These are phyloP conservation scores for Grammomys dolichurus DNA, from an alignment of 2,113 vertebrate species.

Conservation along the genomic window DNA sequence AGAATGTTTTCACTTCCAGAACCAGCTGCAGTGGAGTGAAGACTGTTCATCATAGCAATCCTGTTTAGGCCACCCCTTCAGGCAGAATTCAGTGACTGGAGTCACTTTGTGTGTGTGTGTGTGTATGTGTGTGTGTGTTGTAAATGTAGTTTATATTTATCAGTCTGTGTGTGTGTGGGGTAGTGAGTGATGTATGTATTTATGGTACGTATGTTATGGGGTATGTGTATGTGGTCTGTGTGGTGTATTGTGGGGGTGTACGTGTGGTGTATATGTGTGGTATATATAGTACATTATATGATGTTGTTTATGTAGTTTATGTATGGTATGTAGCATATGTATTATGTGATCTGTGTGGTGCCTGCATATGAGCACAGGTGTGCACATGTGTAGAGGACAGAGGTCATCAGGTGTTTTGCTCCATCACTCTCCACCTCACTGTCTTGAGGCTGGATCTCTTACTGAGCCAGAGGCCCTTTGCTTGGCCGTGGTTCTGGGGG, in stretches of 20 bases:
- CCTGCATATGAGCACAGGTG: neutral
- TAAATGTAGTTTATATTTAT: neutral
- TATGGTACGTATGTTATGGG: neutral
- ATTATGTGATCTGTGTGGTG: neutral
- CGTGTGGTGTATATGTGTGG: neutral
- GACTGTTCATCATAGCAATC: neutral
- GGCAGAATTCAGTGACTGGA: neutral
- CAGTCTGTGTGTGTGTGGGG: neutral
- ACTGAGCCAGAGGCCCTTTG: neutral
- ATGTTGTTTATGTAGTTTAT: neutral
- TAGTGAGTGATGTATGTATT: neutral
- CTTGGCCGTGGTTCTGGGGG: neutral
- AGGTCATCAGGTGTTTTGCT: neutral
- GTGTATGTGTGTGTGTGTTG: neutral
- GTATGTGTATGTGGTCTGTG: neutral
- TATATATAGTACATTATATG: neutral
- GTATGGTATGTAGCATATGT: neutral
- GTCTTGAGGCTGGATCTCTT: neutral
- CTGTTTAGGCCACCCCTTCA: neutral
- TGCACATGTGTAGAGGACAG: neutral
- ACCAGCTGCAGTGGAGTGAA: neutral
- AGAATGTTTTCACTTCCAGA: neutral
- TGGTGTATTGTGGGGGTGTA: neutral
- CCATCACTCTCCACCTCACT: neutral
- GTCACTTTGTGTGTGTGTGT: neutral